Evolutionary conservation across 2,888 invertebrate genomes (phyloP), one percentile per base, ranked within the genome.

Genomic region (Eupeodes latifasciatus): DNA sequence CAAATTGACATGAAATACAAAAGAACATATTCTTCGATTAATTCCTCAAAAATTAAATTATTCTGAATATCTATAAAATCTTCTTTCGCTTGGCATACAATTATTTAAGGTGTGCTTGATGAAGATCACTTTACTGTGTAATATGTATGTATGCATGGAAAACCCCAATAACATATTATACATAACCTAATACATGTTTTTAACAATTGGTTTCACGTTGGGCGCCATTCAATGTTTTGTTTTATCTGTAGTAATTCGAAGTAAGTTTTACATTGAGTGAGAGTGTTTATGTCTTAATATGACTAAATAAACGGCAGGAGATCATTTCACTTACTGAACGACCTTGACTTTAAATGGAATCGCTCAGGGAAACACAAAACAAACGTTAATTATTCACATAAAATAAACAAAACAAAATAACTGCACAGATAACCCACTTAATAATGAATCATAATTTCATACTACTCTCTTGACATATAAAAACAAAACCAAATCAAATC

Each of bases 401-500:
- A 64, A 55, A 34, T 36, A 78, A n/a, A 53, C 51, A 40, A 67
- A 59, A 51, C n/a, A 78, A 59, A 72, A 62, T 62, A 55, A 34
- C 53, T 66, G 27, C 75, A 36, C 40, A 27, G 36, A 51, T 51
- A 62, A 62, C 49, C 66, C 47, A 64, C 64, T 66, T 12, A n/a
- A 16, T 19, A 64, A 72, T 67, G 71, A 71, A 51, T 71, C 55
- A 44, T 62, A 40, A 69, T 76, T 66, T 59, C 27, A 61, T 49
- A 14, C 66, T 49, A 11, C 66, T 72, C 67, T 69, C 67, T 77
- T 81, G 67, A 74, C 78, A 86, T 61, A 47, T 16, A 14, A 4
- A 27, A 27, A 66, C 66, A 53, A 61, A 84, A 61, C 53, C 66
- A 78, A 72, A 72, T 47, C 71, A 72, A 72, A 72, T 72, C 64